Evolutionary conservation across 2,797 vertebrate species (phyloP), one percentile per base, ranked within the genome.

Genomic region (Xenops minutus): DNA sequence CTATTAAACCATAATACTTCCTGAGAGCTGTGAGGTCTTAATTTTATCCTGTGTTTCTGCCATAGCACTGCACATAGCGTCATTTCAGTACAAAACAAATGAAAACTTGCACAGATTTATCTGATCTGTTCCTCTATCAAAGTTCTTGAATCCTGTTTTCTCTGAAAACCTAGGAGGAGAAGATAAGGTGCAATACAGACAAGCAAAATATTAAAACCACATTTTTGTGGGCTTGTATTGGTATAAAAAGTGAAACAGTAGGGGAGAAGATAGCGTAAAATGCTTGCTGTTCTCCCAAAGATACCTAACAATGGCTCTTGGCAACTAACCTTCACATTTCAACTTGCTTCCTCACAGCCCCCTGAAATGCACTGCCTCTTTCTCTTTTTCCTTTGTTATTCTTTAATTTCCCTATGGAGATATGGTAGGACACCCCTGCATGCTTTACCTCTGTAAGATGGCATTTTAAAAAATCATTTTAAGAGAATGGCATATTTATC

Each of bases 1-100:
- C 46, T 48, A 80, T 80, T 95, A 97, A 91, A 93, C 83, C 64
- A 91, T 94, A 92, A 37, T 84, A 52, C 32, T 93, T 96, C 80
- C 76, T 51, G 41, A 80, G 69, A 66, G 59, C 61, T 90, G 36
- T 10, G 24, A 46, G 30, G 26, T 56, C 72, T 91, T 93, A 86
- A 91, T 89, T 95, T 87, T 64, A 85, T 41, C 59, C 79, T 0
- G 1, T 58, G 48, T 77, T 92, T 94, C 78, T 92, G 61, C 67
- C 51, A 78, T n/a, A 58, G 79, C 15, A 41, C 39, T 37, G 64
- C 61, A 78, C 19, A 7, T 26, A 29, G 36, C 55, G 24, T 77
- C 79, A 73, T 80, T 81, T 94, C 54, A 58, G 61, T 69, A 73
- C 52, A 87, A 54, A 82, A 51, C 51, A 94, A 68, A 69, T 22